A percentile compares a stretch with the other conserved stretches of the same genome.
These are phyloP conservation scores for Heterocephalus glaber DNA, from an alignment of 2,113 vertebrate species.

Conservation along the genomic window DNA sequence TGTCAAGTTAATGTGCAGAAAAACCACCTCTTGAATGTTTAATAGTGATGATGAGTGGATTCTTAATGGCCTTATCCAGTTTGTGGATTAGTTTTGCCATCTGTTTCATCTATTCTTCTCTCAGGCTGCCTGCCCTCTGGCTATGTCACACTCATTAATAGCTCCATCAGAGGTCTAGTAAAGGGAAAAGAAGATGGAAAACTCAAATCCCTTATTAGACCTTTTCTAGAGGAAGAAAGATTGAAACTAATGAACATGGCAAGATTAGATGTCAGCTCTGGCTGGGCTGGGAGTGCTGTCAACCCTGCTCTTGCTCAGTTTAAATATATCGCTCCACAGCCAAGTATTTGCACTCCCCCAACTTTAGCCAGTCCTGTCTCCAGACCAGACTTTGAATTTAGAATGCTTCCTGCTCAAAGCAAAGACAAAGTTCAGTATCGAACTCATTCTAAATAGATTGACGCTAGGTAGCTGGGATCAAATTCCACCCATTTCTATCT, in stretches of 20 bases:
- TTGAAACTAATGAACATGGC: conserved; percentile 72
- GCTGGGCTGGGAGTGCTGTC: conserved; percentile 43
- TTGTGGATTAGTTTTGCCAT: conserved; percentile 75
- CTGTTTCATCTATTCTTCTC: conserved; percentile 77
- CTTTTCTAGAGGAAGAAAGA: conserved; percentile 75
- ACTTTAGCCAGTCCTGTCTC: not conserved
- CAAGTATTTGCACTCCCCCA: not conserved
- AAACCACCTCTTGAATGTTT: conserved; percentile 73
- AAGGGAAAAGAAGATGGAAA: conserved; percentile 72
- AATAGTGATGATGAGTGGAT: conserved; percentile 79
- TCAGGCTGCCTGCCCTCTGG: conserved; percentile 71
- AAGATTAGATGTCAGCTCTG: conserved; percentile 53
- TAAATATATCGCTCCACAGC: not conserved
- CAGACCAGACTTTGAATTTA: not conserved
- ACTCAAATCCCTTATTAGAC: conserved; percentile 76
- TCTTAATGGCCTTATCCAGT: conserved; percentile 76
- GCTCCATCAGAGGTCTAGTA: conserved; percentile 74
- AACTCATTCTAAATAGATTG: not conserved
- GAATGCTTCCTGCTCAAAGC: not conserved
- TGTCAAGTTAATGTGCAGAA: conserved; percentile 74
- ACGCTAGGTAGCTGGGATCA: not conserved
- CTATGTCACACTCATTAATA: conserved; percentile 78
- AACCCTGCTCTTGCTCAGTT: not conserved
- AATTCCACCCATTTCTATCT: not conserved
- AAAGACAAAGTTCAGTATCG: not conserved